A percentile compares a stretch with the other conserved stretches of the same genome.
phyloP scores from a whole-genome alignment of 2,113 vertebrate species.

The Lepus americanus region DNA sequence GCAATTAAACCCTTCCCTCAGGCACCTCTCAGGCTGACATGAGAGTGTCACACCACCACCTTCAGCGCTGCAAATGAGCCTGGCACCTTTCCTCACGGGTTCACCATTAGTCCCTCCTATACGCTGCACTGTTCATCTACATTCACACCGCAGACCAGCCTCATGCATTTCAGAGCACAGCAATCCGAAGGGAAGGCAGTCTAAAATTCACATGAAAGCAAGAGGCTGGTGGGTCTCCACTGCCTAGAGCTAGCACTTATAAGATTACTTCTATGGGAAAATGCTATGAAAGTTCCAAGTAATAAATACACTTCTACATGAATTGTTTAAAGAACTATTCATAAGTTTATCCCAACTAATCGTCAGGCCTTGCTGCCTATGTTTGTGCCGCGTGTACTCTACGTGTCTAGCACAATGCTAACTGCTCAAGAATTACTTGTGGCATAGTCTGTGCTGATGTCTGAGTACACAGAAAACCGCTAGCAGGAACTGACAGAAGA shows the following conservation, averaged over 20 bases:
- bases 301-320: background rate
- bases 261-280: background rate
- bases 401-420: background rate
- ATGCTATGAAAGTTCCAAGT: background rate
- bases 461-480: background rate
- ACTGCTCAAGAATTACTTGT: background rate
- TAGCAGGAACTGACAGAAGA: background rate
- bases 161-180: background rate
- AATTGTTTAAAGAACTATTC: background rate
- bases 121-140: background rate
- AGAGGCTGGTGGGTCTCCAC: too few species aligned
- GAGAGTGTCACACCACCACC: constrained; percentile 17
- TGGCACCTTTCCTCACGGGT: background rate
- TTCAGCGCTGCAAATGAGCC: rapidly evolving
- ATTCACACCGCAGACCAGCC: background rate
- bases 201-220: background rate
- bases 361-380: background rate
- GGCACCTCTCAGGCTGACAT: constrained; percentile 28
- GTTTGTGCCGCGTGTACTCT: background rate
- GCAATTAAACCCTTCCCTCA: constrained; percentile 64
- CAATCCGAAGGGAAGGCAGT: background rate
- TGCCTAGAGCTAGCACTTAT: too few species aligned
- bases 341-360: background rate
- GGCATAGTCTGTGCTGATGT: background rate
- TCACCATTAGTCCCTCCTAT: background rate